Percentiles rank a stretch among this genome's conserved stretches.
These are phyloP conservation scores for Sturnira hondurensis DNA, from an alignment of 2,113 vertebrate species.

Conservation along the genomic window DNA sequence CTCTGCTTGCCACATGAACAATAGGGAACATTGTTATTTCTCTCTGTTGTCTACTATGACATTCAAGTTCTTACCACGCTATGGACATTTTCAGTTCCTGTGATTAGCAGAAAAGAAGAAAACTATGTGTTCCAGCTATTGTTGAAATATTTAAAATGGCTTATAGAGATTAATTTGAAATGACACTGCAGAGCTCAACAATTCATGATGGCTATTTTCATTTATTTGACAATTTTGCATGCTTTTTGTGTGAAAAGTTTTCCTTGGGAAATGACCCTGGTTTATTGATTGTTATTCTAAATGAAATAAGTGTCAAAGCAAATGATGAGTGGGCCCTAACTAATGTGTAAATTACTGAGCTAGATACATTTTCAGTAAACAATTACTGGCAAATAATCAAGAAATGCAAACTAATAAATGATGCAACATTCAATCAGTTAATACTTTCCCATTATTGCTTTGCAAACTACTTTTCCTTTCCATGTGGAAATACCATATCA, in stretches of 20 bases:
- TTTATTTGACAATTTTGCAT: slow-evolving; percentile 77
- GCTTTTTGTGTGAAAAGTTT: slow-evolving; percentile 61
- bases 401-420: background rate
- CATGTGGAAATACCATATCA: background rate
- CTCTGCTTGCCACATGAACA: background rate
- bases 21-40: background rate
- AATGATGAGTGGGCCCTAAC: slow-evolving; percentile 49
- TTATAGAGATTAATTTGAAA: slow-evolving; percentile 75
- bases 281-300: slow-evolving; percentile 70
- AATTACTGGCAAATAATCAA: slow-evolving; percentile 46
- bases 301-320: slow-evolving; percentile 71
- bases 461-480: background rate
- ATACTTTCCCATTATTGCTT: background rate
- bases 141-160: slow-evolving; percentile 47
- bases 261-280: slow-evolving; percentile 64
- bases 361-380: slow-evolving; percentile 57
- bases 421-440: background rate
- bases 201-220: slow-evolving; percentile 72
- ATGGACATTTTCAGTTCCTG: slow-evolving; percentile 39
- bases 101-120: slow-evolving; percentile 48
- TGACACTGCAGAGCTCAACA: slow-evolving; percentile 60
- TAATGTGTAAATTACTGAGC: slow-evolving; percentile 48
- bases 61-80: slow-evolving; percentile 38
- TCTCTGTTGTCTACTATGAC: background rate
- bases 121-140: slow-evolving; percentile 15